Evolutionary conservation across 2,888 invertebrate genomes (phyloP), one percentile per base, ranked within the genome.

Genomic region (Scaptomyza reducta): DNA sequence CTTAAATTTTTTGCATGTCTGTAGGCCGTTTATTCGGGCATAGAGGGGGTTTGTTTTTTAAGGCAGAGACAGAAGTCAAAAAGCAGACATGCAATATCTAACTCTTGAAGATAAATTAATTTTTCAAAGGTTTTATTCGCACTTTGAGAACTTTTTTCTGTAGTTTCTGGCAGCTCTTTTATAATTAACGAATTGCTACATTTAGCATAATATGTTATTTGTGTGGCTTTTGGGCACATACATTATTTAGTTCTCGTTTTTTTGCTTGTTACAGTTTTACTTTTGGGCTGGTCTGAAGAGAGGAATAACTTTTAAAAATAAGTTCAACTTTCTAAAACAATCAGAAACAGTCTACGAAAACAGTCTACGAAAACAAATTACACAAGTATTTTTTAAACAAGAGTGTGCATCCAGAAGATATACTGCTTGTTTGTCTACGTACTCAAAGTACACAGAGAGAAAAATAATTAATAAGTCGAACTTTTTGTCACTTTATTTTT

Each of bases 1-100:
- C 77, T 67, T 74, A 66, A 58, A 71, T 74, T 71, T 58, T 64
- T 71, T 63, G 64, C 81, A 79, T 77, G 84, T 50, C 65, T 66
- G 33, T 42, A 25, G 35, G 59, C 49, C 47, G 54, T 65, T 65
- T 72, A 22, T 11, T 18, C 27, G 33, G 35, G 33, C 13, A 9
- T 16, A 14, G 9, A 2, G 3, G 9, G 1, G 3, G 7, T 40
- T 58, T 18, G 11, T 0, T 11, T 42, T 31, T 31, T 22, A 18
- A 35, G 31, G 1, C 41, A 13, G n/a, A 54, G 46, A 65, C 49
- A 49, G 16, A 16, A 70, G 40, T 46, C 45, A 56, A 38, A 41
- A 33, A 14, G 3, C n/a, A 38, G 31, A 46, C 50, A 55, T 51
- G 47, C 42, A 51, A 51, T 38, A 14, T 38, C 4, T 14, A n/a